Evolutionary conservation across 2,797 vertebrate species (phyloP).

Genomic region (Dryobates pubescens): DNA sequence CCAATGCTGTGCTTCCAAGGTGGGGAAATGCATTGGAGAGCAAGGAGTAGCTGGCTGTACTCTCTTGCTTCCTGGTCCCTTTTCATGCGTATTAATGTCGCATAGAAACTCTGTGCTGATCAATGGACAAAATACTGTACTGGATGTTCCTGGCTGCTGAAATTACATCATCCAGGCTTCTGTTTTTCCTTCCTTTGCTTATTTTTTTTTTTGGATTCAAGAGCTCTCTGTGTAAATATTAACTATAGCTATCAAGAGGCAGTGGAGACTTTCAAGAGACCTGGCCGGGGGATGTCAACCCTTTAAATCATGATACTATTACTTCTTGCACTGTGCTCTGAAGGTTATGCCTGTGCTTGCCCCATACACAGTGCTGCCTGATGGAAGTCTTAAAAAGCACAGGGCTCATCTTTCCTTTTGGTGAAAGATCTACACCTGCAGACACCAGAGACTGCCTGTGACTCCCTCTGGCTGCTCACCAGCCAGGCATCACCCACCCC

Average conservation of each 20-base stretch:
- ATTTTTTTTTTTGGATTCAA: slow-evolving; percentile 13
- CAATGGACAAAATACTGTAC: slow-evolving; percentile 38
- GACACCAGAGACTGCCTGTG: neutral
- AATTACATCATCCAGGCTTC: neutral
- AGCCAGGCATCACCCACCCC: neutral
- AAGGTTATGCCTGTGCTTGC: neutral
- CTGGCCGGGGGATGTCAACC: neutral
- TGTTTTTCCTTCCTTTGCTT: neutral
- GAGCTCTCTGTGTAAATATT: slow-evolving; percentile 15
- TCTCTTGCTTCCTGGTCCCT: neutral
- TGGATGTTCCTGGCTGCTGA: slow-evolving; percentile 53
- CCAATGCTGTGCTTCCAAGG: neutral
- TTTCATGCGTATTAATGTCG: neutral
- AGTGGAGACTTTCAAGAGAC: neutral
- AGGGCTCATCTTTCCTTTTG: neutral
- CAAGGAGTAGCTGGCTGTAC: neutral
- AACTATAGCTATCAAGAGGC: slow-evolving; percentile 4
- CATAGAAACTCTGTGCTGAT: slow-evolving; percentile 4
- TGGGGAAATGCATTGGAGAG: neutral
- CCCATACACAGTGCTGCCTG: neutral
- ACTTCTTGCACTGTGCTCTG: slow-evolving; percentile 25
- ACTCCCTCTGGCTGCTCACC: neutral
- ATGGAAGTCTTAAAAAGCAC: neutral
- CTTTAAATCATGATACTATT: slow-evolving; percentile 46
- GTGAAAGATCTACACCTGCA: neutral